Base-by-base conservation (phyloP, 1,140 invertebrate genomes). In the Aricia agestis region DNA sequence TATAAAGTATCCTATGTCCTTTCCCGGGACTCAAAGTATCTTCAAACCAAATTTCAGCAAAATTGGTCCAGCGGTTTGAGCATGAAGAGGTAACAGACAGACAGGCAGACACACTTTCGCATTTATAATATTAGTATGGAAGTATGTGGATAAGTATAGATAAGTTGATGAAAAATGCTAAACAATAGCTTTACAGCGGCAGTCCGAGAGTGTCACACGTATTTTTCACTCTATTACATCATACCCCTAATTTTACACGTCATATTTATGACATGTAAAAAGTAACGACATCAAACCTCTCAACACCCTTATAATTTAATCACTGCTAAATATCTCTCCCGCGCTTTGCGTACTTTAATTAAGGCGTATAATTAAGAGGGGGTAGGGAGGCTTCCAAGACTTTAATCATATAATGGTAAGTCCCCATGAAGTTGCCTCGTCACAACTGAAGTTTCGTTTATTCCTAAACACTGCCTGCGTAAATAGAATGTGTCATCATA, bases 241-340 rank as follows among this genome's bases (percentile, higher is more conserved):
- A 25, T 0, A 3, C 1, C 25, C 25, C 6, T 36, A 36, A 36
- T 36, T 15, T 52, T 4, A 52, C 9, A 52, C 45, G 13, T 52
- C 9, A 52, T 52, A 15, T 52, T 52, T 52, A 52, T 52, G 45
- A 52, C 9, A 15, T 42, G 11, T 52, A 52, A 52, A 52, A 52
- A 52, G 45, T 52, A 52, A 52, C 45, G 45, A 17, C 17, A 17
- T n/a, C 1, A 25, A 25, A 19, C n/a, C 18, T 19, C 59, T 2
- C 59, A 25, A 31, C 59, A 63, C 59, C 59, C 59, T 63, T 31
- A 9, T 63, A 63, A 63, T 31, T 63, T 63, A 63, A 63, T 63
- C 59, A 19, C 59, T 19, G 59, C 59, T 63, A 63, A 63, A 63
- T 31, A 63, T 0, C 59, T 63, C 5, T 11, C 7, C 5, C 18